Conservation (phyloP, 2,113 vertebrate species). For the Addax nasomaculatus region DNA sequence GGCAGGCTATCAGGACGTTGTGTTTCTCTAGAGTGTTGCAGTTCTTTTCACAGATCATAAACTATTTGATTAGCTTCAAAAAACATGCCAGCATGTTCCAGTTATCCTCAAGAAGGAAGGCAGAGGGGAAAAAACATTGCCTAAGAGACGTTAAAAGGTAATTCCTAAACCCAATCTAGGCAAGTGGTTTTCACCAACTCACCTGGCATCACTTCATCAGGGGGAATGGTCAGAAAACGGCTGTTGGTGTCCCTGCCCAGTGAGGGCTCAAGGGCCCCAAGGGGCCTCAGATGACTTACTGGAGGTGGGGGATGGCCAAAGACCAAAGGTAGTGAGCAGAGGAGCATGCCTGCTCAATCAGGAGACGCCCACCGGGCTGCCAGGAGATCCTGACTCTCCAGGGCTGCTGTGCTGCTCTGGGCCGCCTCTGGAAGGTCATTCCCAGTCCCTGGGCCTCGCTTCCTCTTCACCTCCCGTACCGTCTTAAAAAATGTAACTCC, state of each 20-base stretch:
- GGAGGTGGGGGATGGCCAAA: neutral
- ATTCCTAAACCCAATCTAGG: neutral
- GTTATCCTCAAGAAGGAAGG: neutral
- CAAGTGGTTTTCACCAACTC: neutral
- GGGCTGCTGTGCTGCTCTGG: neutral
- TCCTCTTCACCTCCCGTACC: rapidly evolving
- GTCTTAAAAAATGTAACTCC: too few relatives aligned
- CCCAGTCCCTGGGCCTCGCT: neutral
- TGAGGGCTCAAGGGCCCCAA: too few relatives aligned
- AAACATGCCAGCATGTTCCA: neutral
- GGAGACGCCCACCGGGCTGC: rapidly evolving
- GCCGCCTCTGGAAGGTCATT: neutral
- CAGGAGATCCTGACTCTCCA: too few relatives aligned
- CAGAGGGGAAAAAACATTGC: neutral
- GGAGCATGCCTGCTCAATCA: rapidly evolving
- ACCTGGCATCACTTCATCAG: neutral
- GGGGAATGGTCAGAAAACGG: neutral
- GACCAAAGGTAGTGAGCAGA: neutral
- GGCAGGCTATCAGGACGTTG: rapidly evolving
- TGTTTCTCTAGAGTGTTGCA: neutral
- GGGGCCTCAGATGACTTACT: neutral
- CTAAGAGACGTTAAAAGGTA: neutral
- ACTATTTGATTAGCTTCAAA: neutral
- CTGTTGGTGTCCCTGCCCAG: neutral
- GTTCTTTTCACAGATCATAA: neutral